These are phyloP conservation scores for Ceratothoa steindachneri DNA, from an alignment of 2,888 invertebrate species.

Conservation along the genomic window DNA sequence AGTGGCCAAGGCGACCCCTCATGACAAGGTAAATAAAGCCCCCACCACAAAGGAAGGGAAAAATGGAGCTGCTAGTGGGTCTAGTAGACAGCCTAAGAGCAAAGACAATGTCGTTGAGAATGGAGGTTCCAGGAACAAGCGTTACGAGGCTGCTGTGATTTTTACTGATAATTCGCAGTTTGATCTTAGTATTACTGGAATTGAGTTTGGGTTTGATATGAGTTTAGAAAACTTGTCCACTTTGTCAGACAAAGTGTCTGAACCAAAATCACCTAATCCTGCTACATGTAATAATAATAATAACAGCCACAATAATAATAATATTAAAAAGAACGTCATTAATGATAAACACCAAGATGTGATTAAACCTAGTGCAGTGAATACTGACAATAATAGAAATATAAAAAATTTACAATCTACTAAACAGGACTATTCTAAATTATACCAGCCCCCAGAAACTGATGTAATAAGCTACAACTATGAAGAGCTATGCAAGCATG, in stretches of 20 bases:
- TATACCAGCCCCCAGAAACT: constrained; percentile 36
- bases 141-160: constrained; percentile 34
- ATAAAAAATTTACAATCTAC: background rate
- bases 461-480: constrained; percentile 38
- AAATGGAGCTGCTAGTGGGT: background rate
- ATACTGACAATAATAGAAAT: background rate
- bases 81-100: background rate
- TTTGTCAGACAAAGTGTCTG: background rate
- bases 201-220: constrained; percentile 38
- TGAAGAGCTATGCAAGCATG: constrained; percentile 39
- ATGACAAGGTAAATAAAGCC: background rate
- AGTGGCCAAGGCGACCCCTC: too few species aligned
- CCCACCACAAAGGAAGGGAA: background rate
- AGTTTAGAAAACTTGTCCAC: constrained; percentile 1
- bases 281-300: too few species aligned
- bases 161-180: constrained; percentile 43
- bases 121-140: background rate
- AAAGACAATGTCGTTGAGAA: background rate
- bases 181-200: constrained; percentile 25
- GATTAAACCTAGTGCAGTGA: background rate
- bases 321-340: background rate
- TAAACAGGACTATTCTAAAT: constrained; percentile 28
- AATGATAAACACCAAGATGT: background rate
- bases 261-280: background rate
- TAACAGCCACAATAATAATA: too few species aligned